Evolutionary conservation across 2,888 invertebrate genomes (phyloP), one percentile per base, ranked within the genome.

Genomic region (Diachrysia chrysitis): DNA sequence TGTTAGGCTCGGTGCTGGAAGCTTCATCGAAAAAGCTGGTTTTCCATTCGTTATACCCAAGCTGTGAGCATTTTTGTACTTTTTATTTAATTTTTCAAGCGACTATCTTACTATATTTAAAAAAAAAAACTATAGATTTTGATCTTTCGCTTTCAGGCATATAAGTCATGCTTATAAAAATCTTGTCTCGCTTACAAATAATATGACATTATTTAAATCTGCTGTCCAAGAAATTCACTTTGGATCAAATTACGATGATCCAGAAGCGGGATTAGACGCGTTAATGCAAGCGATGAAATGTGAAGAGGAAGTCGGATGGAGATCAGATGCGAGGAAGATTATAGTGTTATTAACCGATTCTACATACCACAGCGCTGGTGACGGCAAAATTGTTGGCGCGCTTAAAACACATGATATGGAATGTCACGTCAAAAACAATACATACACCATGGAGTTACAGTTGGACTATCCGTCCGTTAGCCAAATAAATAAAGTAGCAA

Each of bases 191-290:
- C 90, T 98, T 65, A 97, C 96, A 7, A 87, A 92, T 0, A 90
- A 98, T 75, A 95, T 96, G 17, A 67, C 84, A 0, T 78, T 73
- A 53, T 96, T 96, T 73, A 56, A 55, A 19, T 0, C 60, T 0
- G 61, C 14, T 6, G 73, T 89, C 9, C 10, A 23, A 0, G 19
- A 48, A 0, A 71, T 78, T 37, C 37, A 58, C 1, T 82, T 91
- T 69, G 96, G 71, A 88, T 95, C 72, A 71, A 97, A 97, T 91
- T 90, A 97, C 71, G 97, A 98, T 83, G 93, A 96, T 4, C 97
- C 97, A 0, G 98, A 98, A 92, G 98, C 98, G 19, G 98, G 98
- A 4, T 96, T 99, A 58, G 98, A 99, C 88, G 98, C 97, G 12
- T 92, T 98, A 56, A 98, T 99, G 97, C 98, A 98, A 92, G 97